Evolutionary conservation across 2,888 invertebrate species (phyloP), one percentile per base, ranked within the genome.

Genomic region (Tetheella fluctuosa): DNA sequence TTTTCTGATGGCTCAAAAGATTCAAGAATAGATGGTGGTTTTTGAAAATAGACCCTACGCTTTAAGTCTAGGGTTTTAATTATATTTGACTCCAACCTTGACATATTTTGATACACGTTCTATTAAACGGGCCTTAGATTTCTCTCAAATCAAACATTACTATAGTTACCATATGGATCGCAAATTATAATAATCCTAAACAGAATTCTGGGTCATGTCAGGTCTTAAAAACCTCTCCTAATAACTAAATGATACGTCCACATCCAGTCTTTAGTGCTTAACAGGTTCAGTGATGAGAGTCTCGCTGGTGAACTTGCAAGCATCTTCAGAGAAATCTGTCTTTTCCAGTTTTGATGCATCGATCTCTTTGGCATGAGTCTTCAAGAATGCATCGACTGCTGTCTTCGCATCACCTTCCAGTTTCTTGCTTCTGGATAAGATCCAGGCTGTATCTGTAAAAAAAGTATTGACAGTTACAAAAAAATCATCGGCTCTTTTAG

Each of bases 291-390:
- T 81, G 65, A 89, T 76, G 1, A 76, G 72, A 10, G 73, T 76
- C 7, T 85, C 77, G 60, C 81, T 79, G 34, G 76, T 83, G 61
- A 79, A 85, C 62, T 85, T 86, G 84, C 91, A 92, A 6, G 86
- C 88, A 23, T 82, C 85, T 1, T 88, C 90, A 0, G 88, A 86
- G 73, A 89, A 87, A 59, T 88, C 86, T 0, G 84, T 85, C 28
- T 76, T 65, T 6, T 85, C 70, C 39, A 89, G 75, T 52, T 85
- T 85, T 52, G 82, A 64, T 23, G 77, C 61, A 54, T 90, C 86
- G 0, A 92, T 74, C 1, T 88, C 81, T 58, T 85, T 86, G 17
- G 82, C 64, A 63, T 86, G 70, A 8, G 79, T 77, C 61, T 86
- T 85, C 42, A 93, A 62, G 80, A 80, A 87, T n/a, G 79, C 74